These are phyloP conservation scores for Alethe castanea DNA, from an alignment of 2,113 vertebrate species.

Conservation along the genomic window DNA sequence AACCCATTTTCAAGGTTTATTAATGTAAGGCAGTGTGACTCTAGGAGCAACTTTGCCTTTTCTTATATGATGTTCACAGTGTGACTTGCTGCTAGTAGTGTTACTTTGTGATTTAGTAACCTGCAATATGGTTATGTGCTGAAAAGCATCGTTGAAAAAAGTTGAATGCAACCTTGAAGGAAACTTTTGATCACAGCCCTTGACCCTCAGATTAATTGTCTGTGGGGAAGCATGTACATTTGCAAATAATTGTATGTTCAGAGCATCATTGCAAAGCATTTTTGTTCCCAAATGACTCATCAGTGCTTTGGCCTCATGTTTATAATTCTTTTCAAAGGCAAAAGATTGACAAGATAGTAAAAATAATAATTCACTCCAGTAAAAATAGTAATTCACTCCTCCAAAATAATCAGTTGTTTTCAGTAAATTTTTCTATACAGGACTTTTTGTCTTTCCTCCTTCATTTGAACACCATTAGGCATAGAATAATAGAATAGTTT, in stretches of 20 bases:
- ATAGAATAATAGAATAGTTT: background rate
- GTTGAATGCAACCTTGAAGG: background rate
- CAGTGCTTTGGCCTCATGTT: background rate
- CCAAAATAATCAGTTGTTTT: background rate
- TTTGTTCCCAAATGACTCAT: background rate
- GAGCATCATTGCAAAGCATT: background rate
- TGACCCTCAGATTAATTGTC: background rate
- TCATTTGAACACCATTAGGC: background rate
- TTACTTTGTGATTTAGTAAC: background rate
- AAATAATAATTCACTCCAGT: background rate
- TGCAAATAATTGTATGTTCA: background rate
- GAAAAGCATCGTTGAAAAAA: background rate
- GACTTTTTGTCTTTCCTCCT: background rate
- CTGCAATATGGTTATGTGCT: background rate
- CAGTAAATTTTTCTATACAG: background rate
- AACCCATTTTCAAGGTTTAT: background rate
- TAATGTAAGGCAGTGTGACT: background rate
- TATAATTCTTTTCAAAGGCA: background rate
- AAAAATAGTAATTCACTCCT: background rate
- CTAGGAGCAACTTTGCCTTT: background rate
- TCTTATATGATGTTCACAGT: background rate
- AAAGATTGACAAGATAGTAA: background rate
- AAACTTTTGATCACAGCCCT: background rate
- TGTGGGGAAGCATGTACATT: background rate
- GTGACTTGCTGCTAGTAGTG: background rate